These are phyloP conservation scores for Saccopteryx leptura DNA, from an alignment of 2,113 vertebrate species.

Conservation along the genomic window DNA sequence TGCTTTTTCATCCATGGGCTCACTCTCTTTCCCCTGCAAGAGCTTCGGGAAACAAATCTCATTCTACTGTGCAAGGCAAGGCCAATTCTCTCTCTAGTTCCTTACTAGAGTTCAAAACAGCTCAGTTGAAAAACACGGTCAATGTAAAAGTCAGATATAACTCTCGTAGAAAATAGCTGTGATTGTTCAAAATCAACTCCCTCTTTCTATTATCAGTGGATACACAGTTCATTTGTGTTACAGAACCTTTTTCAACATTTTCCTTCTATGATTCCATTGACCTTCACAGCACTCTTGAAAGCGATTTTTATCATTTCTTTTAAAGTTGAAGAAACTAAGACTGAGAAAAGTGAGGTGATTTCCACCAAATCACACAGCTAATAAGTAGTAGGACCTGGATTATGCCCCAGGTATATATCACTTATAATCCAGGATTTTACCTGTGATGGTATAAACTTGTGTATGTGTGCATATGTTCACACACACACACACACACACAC, in stretches of 20 bases:
- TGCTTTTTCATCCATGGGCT: background rate
- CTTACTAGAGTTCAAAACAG: background rate
- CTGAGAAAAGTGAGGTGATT: background rate
- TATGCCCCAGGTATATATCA: too few relatives aligned
- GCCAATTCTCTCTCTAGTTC: background rate
- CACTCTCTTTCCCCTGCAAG: rapidly evolving
- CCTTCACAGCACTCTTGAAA: background rate
- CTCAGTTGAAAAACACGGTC: background rate
- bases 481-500: too few relatives aligned
- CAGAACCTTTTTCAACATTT: background rate
- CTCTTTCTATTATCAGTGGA: background rate
- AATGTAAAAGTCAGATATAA: background rate
- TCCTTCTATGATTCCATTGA: background rate
- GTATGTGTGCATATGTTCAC: too few relatives aligned
- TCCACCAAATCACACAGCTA: too few relatives aligned
- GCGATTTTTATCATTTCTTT: background rate
- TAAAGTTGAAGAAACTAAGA: background rate
- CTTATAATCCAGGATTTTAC: too few relatives aligned
- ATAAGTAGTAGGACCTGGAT: too few relatives aligned
- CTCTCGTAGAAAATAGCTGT: background rate
- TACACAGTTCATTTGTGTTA: too few relatives aligned
- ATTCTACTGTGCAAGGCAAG: background rate
- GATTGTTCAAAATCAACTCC: background rate
- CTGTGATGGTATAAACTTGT: too few relatives aligned
- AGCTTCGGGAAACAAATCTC: background rate